These are phyloP conservation scores for Lerema accius DNA, from an alignment of 1,140 invertebrate genomes.

Conservation along the genomic window DNA sequence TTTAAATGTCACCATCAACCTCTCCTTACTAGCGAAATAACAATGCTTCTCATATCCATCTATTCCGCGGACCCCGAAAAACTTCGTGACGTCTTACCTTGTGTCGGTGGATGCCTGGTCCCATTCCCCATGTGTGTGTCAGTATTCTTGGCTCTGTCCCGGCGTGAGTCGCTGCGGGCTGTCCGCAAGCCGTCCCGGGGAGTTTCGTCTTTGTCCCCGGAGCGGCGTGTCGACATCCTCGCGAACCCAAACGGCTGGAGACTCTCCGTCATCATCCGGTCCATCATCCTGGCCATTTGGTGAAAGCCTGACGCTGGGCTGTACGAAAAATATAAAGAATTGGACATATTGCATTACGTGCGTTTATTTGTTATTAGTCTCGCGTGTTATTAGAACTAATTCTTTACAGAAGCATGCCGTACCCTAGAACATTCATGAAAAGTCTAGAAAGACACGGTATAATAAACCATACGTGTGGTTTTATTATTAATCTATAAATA, in stretches of 20 bases:
- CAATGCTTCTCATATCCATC: not conserved
- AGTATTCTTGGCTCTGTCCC: slow-evolving; percentile 38
- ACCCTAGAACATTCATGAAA: no score
- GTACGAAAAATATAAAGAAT: slow-evolving; percentile 27
- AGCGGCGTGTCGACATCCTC: slow-evolving; percentile 81
- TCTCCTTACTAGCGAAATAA: no score
- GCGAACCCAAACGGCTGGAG: slow-evolving; percentile 85
- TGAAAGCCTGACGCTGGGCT: slow-evolving; percentile 83
- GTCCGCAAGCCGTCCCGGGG: slow-evolving; percentile 69
- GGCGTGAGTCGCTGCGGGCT: slow-evolving; percentile 52
- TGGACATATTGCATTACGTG: no score
- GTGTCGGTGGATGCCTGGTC: slow-evolving; percentile 68
- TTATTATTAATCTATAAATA: no score
- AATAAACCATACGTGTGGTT: no score
- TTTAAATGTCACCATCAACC: no score
- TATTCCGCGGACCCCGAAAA: not conserved
- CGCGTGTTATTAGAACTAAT: no score
- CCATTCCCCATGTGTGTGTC: slow-evolving; percentile 63
- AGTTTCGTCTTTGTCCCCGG: slow-evolving; percentile 43
- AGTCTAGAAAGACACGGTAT: no score
- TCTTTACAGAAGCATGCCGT: no score
- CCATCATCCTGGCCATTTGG: slow-evolving; percentile 89
- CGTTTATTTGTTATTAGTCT: no score
- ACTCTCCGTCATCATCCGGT: slow-evolving; percentile 86
- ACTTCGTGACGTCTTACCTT: slow-evolving; percentile 64